Percentiles rank a stretch among this genome's conserved stretches.
phyloP scores from a whole-genome alignment of 2,888 invertebrate genomes.

The Drosophila pegasa region DNA sequence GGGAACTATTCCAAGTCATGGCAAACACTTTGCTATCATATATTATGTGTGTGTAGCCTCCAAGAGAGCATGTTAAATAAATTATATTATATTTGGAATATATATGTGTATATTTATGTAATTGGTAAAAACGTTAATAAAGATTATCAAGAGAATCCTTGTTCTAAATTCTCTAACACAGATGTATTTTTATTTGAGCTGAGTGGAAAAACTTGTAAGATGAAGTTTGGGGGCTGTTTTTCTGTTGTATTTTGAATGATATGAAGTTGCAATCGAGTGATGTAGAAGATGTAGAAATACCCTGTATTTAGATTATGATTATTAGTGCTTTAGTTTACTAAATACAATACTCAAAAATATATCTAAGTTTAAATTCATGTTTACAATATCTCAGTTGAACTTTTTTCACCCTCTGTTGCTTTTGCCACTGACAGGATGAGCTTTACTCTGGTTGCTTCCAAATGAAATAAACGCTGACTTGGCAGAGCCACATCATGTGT shows the following conservation, averaged over 20 bases:
- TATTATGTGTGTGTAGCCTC: slow-evolving; percentile 27
- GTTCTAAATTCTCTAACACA: slow-evolving; percentile 31
- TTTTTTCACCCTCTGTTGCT: too few species aligned
- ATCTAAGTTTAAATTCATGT: too few species aligned
- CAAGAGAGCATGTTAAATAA: slow-evolving; percentile 10
- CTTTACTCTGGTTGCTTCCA: neutral
- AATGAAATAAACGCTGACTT: slow-evolving; percentile 3
- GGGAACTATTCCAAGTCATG: slow-evolving; percentile 25
- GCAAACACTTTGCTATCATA: slow-evolving; percentile 35
- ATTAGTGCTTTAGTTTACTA: too few species aligned
- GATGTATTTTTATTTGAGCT: slow-evolving; percentile 11
- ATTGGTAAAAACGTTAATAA: slow-evolving; percentile 21
- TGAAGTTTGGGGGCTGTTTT: neutral
- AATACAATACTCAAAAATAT: too few species aligned
- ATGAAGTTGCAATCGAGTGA: neutral
- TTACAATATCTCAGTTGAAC: neutral
- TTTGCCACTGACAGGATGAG: neutral
- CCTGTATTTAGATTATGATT: neutral
- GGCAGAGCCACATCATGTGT: slow-evolving; percentile 28
- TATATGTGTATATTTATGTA: neutral
- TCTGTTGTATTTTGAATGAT: too few species aligned
- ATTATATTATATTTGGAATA: neutral
- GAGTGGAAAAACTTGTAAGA: slow-evolving; percentile 29
- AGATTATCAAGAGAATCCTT: slow-evolving; percentile 21
- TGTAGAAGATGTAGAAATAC: neutral